Conservation (phyloP, 2,113 vertebrate genomes). For the Orycteropus afer region DNA sequence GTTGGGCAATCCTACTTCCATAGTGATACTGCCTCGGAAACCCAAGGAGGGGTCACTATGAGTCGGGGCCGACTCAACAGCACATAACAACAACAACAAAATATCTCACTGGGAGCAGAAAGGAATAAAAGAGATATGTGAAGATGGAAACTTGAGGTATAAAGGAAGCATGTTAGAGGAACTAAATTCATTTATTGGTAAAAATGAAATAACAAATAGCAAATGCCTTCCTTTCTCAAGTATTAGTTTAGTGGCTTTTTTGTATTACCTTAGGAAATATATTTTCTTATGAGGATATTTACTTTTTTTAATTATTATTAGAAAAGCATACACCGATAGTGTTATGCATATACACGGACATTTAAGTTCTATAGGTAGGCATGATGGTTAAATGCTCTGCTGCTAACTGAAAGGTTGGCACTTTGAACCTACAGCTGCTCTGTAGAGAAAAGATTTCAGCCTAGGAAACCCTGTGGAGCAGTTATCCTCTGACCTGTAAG, state of each 20-base stretch:
- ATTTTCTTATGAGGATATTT: slow-evolving; percentile 23
- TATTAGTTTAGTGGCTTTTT: neutral
- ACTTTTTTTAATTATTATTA: neutral
- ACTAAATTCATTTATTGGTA: slow-evolving; percentile 9
- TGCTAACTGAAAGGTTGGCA: neutral
- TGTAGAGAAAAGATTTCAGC: neutral
- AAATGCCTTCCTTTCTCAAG: neutral
- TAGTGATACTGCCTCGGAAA: too few relatives aligned
- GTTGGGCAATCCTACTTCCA: too few relatives aligned
- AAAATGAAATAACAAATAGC: slow-evolving; percentile 16
- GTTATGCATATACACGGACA: neutral
- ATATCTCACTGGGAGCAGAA: neutral
- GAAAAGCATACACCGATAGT: slow-evolving; percentile 4
- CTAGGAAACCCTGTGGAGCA: neutral
- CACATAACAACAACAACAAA: too few relatives aligned
- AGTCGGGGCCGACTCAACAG: too few relatives aligned
- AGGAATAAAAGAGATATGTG: neutral
- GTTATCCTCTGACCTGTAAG: neutral
- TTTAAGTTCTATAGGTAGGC: neutral
- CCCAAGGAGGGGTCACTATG: too few relatives aligned
- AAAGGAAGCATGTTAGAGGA: neutral
- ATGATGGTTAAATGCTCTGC: too few relatives aligned
- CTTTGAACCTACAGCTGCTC: neutral
- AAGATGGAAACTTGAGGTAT: neutral
- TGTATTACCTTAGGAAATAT: neutral